Base-by-base conservation (phyloP, 2,113 vertebrate genomes). In the Opisthocomus hoazin region DNA sequence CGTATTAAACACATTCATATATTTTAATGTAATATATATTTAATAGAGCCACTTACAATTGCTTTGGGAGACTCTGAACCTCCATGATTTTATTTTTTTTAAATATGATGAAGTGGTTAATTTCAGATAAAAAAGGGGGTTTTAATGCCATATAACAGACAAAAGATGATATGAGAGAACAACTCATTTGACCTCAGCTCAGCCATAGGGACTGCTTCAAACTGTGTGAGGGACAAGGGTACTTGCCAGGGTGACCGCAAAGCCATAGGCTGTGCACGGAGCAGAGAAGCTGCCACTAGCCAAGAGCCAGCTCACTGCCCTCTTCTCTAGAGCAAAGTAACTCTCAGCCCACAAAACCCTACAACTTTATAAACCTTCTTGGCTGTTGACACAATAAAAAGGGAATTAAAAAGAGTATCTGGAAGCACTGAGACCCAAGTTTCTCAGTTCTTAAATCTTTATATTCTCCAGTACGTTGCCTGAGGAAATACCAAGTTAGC, bases 261-360 rank as follows among this genome's bases (percentile, higher is more conserved):
- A 76, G 41, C 34, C 63, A 43, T 2, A 43, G 50, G 41, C 50
- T 70, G 24, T 23, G 61, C 57, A 45, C 10, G 0, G 0, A 66
- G 58, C 5, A 5, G 22, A 80, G 46, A 43, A 74, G 24, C 16
- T 76, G 37, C 11, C 78, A 64, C 34, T 17, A 53, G 51, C 12
- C 76, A 77, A 63, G 6, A 63, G 12, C 8, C 46, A 61, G 30
- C 29, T 69, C 48, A n/a, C 21, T 68, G 36, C 32, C 43, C 26
- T 77, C 34, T 66, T 48, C 60, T 32, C 27, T 51, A 74, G 18
- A 24, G 32, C 11, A 76, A 70, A 50, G 41, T n/a, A 83, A 34
- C 10, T 74, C 58, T 70, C 54, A 66, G 71, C 21, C 34, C 68
- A 68, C 30, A 95, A 78, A 80, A 74, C 61, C 32, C 60, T 83